Base-by-base conservation (phyloP, 1,140 invertebrate genomes). In the Alviniconcha marisindica region DNA sequence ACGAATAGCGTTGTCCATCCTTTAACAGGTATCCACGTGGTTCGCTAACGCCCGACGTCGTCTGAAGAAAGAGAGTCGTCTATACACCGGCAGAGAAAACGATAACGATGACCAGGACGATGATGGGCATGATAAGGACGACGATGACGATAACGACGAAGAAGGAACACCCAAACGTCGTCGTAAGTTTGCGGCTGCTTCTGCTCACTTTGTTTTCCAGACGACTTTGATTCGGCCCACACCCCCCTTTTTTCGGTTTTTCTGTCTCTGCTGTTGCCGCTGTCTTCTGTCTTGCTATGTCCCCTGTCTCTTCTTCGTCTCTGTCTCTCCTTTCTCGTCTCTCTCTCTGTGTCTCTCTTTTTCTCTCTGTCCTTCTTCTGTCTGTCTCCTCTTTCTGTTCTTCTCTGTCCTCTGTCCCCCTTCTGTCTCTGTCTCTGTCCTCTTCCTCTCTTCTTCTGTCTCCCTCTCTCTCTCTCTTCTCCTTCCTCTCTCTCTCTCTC, bases 1-100 rank as follows among this genome's bases (percentile, higher is more conserved):
- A 48, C 44, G 5, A 18, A 18, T 48, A 48, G 18, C 18, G 44
- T 48, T 63, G 21, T n/a, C 24, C 24, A 12, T 63, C 21, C 42
- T 51, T 4, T 51, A 2, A 14, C 98, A 85, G 94, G 92, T 93
- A 40, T 92, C 91, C 51, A 93, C 92, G 69, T 93, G 92, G 92
- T 93, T 93, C 81, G 92, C 92, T 31, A 93, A 93, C 82, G 93
- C 93, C 24, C 85, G 93, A 80, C 86, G 93, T 24, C 85, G 93
- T 24, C 88, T 93, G 40, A 99, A 99, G 94, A 99, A 99, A 92
- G 99, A 99, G 93, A 99, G 99, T 94, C 56, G 54, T 12, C 78
- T 80, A 60, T 80, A 86, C 42, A 84, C 84, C n/a, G 85, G 83
- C 2, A 85, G 88, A 33, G 87, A 89, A 31, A 84, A 87, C 36